Base-by-base conservation (phyloP, 2,888 invertebrate species). In the Temnothorax ravouxi region DNA sequence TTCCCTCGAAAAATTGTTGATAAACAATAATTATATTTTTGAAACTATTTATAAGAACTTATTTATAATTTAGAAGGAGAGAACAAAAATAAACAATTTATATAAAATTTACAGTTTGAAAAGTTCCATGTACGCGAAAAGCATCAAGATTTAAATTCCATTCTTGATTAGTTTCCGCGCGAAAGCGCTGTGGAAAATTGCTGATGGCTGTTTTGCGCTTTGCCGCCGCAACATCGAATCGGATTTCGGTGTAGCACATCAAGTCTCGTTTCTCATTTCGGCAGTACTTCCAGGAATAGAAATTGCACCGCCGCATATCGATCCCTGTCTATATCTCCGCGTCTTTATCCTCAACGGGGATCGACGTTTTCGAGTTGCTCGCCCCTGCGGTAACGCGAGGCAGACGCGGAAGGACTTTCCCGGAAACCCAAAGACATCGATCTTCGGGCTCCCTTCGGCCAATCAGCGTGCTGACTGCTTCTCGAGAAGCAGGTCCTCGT, bases 361-460 rank as follows among this genome's bases (percentile, higher is more conserved):
- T 84, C 83, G 85, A 83, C 85, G 64, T 87, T 83, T 74, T 84
- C 85, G 71, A 61, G 82, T 79, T 72, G 69, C 80, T 82, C 83
- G 50, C 77, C 88, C 79, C 76, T 69, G 88, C 80, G 79, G 83
- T 83, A 85, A 88, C 77, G 80, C 84, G 82, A 69, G 80, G 75
- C 69, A 81, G 87, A 88, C 81, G 83, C 72, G 79, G 83, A 84
- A 87, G 85, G 87, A 87, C 67, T 86, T 86, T 84, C 61, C 84
- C 90, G 86, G 86, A 90, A 90, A 85, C 83, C 86, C 90, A 82
- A 90, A 90, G 89, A 89, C 90, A 90, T 90, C 90, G 90, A 91
- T 91, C 92, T 92, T 92, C 84, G 83, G 75, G 79, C 69, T 93
- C 91, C 90, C 89, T 88, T 89, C 84, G 62, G 90, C 92, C 92